Percentiles rank a stretch among this genome's conserved stretches.
These are phyloP conservation scores for Corythornis leucogaster DNA, from an alignment of 2,797 vertebrate genomes.

Conservation along the genomic window DNA sequence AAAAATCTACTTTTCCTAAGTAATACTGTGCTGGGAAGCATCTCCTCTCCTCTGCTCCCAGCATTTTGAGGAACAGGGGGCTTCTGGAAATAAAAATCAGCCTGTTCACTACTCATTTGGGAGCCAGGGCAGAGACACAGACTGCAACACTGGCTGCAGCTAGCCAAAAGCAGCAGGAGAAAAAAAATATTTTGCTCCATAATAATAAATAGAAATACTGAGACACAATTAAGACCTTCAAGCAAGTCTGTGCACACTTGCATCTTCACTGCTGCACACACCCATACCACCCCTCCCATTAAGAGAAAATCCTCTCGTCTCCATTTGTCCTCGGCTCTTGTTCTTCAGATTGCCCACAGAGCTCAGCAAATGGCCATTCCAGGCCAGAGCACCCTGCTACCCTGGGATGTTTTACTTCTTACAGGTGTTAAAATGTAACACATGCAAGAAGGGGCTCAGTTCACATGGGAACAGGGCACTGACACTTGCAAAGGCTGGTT, in stretches of 20 bases:
- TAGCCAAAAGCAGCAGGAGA: background rate
- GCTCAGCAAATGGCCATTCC: background rate
- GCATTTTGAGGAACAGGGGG: background rate
- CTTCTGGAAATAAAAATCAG: background rate
- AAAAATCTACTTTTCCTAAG: background rate
- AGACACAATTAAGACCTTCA: background rate
- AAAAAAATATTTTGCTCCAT: background rate
- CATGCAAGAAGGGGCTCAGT: background rate
- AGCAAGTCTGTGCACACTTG: background rate
- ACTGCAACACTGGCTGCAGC: background rate
- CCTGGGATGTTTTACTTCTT: background rate
- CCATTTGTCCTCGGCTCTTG: background rate
- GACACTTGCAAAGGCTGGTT: background rate
- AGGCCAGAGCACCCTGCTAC: background rate
- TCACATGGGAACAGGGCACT: background rate
- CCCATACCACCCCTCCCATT: rapidly evolving
- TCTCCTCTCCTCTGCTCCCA: background rate
- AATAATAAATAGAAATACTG: background rate
- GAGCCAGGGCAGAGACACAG: background rate
- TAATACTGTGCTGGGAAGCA: background rate
- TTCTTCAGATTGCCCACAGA: background rate
- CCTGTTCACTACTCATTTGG: background rate
- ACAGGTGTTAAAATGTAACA: background rate
- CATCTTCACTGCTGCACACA: background rate
- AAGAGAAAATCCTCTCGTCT: background rate